Conservation (phyloP, 1,140 invertebrate species). For the Meloidogyne hapla region DNA sequence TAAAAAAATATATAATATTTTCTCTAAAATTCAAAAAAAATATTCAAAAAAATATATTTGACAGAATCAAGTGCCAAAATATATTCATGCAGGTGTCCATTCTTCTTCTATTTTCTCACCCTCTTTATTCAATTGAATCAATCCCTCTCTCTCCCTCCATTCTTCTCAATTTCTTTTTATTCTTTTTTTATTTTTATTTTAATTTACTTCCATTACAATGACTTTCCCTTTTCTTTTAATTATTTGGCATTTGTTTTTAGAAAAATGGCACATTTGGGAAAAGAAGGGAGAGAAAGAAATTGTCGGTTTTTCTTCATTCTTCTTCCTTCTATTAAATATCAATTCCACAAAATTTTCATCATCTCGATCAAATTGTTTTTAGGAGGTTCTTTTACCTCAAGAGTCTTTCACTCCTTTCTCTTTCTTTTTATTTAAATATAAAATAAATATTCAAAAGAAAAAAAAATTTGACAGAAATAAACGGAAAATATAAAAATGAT, state of each 20-base stretch:
- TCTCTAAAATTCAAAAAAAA: not conserved
- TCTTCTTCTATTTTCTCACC: not conserved
- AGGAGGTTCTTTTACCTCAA: too few relatives aligned
- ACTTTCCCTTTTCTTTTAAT: not conserved
- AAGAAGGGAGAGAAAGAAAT: too few relatives aligned
- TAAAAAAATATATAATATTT: too few relatives aligned
- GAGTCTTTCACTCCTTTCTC: too few relatives aligned
- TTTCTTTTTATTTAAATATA: too few relatives aligned
- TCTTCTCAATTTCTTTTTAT: not conserved
- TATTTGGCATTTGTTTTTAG: slow-evolving; percentile 10
- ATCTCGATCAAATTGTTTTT: too few relatives aligned
- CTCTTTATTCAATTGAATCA: not conserved
- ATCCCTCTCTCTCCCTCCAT: not conserved
- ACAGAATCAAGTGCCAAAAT: not conserved
- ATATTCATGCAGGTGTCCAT: not conserved
- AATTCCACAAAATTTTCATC: too few relatives aligned
- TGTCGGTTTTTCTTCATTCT: too few relatives aligned
- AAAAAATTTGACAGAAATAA: too few relatives aligned
- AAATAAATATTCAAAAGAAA: too few relatives aligned
- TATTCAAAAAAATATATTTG: not conserved
- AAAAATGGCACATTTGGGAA: not conserved
- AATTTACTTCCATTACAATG: not conserved
- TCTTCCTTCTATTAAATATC: too few relatives aligned
- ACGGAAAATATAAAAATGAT: too few relatives aligned
- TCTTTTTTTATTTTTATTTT: not conserved